Percentiles rank a stretch among this genome's conserved stretches.
phyloP scores from a whole-genome alignment of 1,140 invertebrate genomes.

The Hylaeus volcanicus region DNA sequence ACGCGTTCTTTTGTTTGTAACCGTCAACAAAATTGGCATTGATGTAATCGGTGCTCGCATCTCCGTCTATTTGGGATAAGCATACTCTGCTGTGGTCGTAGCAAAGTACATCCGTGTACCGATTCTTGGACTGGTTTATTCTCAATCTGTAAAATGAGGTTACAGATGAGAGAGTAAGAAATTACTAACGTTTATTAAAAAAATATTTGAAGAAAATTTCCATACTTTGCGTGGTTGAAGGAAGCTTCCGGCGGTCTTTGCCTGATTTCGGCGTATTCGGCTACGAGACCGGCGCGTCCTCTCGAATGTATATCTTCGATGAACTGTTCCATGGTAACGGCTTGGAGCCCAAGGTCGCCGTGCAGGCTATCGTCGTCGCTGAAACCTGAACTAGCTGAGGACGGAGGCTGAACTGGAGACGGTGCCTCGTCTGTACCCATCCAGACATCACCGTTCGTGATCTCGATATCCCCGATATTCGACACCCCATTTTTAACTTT shows the following conservation, averaged over 20 bases:
- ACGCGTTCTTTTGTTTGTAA: slow-evolving; percentile 98
- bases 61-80: slow-evolving; percentile 87
- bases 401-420: slow-evolving; percentile 86
- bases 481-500: slow-evolving; percentile 73
- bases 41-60: slow-evolving; percentile 94
- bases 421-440: slow-evolving; percentile 78
- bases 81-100: slow-evolving; percentile 96
- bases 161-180: too few species aligned
- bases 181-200: too few species aligned
- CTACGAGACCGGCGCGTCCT: slow-evolving; percentile 88
- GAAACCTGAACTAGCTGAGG: slow-evolving; percentile 90
- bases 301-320: slow-evolving; percentile 87
- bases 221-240: slow-evolving; percentile 87
- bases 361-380: slow-evolving; percentile 93
- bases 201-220: background rate
- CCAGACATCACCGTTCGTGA: slow-evolving; percentile 78
- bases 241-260: slow-evolving; percentile 90
- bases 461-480: slow-evolving; percentile 75
- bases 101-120: slow-evolving; percentile 97
- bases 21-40: slow-evolving; percentile 99
- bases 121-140: slow-evolving; percentile 94
- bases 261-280: slow-evolving; percentile 93
- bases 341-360: slow-evolving; percentile 82
- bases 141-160: slow-evolving; percentile 82
- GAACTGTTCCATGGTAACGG: slow-evolving; percentile 88